Base-by-base conservation (phyloP, 2,888 invertebrate species). In the Cheilosia vernalis region DNA sequence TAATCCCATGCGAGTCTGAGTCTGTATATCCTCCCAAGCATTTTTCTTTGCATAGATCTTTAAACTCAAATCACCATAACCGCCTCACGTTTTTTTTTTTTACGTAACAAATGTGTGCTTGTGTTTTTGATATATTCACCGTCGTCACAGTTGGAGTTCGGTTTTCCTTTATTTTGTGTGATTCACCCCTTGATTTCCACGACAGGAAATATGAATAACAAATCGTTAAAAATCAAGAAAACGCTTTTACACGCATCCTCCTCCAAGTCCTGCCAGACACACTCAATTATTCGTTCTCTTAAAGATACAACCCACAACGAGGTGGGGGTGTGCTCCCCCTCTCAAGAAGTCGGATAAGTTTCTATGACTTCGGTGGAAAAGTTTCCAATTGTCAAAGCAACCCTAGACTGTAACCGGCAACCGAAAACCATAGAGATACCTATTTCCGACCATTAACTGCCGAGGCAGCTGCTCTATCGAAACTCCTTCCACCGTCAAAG, bases 191-290 rank as follows among this genome's bases (percentile, higher is more conserved):
- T 42, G n/a, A 27, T 55, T 64, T 51, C 33, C 13, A 64, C 63
- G 24, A 15, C 73, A 70, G 74, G 80, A 84, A 84, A 84, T 84
- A 84, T 84, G 84, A 84, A 84, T 80, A 84, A 80, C 80, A 84
- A 84, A 84, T 84, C 84, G 84, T 84, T 84, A 84, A 74, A 51
- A 84, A 74, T 84, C 80, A 79, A 76, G 64, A 70, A 70, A 80
- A 70, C 64, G 80, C 60, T 84, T 13, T 79, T 70, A 82, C 76
- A 82, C 64, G 67, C 84, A 80, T 84, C 79, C 69, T n/a, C 69
- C 83, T 58, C 21, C 9, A 21, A 60, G 53, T 70, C 80, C 53
- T 42, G 60, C 80, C 24, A 84, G 73, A 84, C 83, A 84, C 83
- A 84, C 84, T 84, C 84, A 84, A 84, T 84, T 84, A 84, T 80